Evolutionary conservation across 35 echinoderm and acorn worm species (phyloP), one percentile per base, ranked within the genome.

Genomic region (Apostichopus parvimensis): DNA sequence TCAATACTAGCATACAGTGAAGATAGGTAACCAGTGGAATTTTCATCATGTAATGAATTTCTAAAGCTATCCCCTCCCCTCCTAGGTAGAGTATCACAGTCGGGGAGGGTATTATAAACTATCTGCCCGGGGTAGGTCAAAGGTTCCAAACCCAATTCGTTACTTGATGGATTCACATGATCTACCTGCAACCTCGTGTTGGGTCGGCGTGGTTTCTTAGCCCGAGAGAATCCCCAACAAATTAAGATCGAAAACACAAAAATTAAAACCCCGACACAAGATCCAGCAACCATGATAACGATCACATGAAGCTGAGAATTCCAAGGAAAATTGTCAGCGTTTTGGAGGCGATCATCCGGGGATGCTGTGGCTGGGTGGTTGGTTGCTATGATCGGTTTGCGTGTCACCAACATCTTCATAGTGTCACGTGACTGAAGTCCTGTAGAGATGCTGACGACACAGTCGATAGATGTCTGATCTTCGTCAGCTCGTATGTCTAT

Each of bases 1-100:
- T 96, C 95, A 21, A 97, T 87, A 34, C 92, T 96, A 10, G 95
- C 93, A 54, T 96, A 97, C 10, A 97, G 87, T 57, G 93, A 87
- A 12, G 93, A 94, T 80, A 97, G 83, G 77, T 94, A 97, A 1
- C 95, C 95, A 0, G 95, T 84, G 5, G 95, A 87, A 79, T 94
- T 92, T 75, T 97, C 95, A 55, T 94, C 82, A 13, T 77, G 56
- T 22, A 76, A 91, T 13, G 86, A 66, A 57, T 53, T 66, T 25
- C 76, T 85, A 17, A 52, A 54, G 64, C 62, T 52, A 28, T n/a
- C 21, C 6, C 66, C 58, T 24, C 54, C 77, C 75, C 83, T 93
- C 1, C 57, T 22, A 6, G 52, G 68, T 9, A 54, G 55, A 5
- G 53, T n/a, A 58, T 81, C 20, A 65, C 45, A 60, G 53, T 94